phyloP scores from a whole-genome alignment of 2,888 invertebrate species.

The Andrena dorsata region DNA sequence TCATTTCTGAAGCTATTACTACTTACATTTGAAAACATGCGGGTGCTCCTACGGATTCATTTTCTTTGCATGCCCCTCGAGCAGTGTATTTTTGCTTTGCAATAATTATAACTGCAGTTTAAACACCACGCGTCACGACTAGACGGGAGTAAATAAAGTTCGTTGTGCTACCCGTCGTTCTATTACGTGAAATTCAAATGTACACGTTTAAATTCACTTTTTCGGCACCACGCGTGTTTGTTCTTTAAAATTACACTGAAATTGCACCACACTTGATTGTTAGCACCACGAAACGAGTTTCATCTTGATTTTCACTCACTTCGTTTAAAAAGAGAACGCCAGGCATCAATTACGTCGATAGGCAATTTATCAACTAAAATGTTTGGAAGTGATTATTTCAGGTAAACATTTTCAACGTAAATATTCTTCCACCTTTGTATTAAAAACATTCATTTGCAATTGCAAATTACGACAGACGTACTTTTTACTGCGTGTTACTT shows the following conservation, averaged over 20 bases:
- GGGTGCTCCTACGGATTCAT: background rate
- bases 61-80: background rate
- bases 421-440: background rate
- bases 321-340: no score
- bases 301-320: no score
- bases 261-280: background rate
- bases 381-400: no score
- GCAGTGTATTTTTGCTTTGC: background rate
- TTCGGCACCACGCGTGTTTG: background rate
- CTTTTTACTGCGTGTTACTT: background rate
- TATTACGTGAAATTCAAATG: background rate
- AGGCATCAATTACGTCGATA: no score
- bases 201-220: constrained; percentile 5
- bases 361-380: no score
- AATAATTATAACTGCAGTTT: background rate
- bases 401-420: no score
- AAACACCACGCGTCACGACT: no score
- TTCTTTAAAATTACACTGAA: background rate
- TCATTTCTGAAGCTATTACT: background rate
- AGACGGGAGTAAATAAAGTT: background rate
- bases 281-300: no score
- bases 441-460: background rate
- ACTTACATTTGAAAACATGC: background rate
- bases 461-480: background rate
- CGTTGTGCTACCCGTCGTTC: background rate